These are phyloP conservation scores for Intellagama lesueurii DNA, from an alignment of 2,797 vertebrate species.

Conservation along the genomic window DNA sequence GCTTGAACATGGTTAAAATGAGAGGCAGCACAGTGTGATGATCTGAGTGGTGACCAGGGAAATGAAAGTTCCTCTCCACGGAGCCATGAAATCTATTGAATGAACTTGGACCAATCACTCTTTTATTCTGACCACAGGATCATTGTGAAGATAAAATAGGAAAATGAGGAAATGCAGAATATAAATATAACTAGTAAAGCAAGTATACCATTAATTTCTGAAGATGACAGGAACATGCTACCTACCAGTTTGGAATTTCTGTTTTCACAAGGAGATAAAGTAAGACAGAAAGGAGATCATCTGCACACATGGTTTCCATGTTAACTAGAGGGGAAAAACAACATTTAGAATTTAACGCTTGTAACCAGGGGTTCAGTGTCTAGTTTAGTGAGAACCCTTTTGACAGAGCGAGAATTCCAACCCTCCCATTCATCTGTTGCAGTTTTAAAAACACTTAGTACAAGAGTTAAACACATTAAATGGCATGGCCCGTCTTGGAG, in stretches of 20 bases:
- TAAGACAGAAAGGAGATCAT: slow-evolving; percentile 93
- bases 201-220: neutral
- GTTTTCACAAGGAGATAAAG: slow-evolving; percentile 96
- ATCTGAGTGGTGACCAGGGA: neutral
- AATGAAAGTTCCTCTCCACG: neutral
- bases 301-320: slow-evolving; percentile 91
- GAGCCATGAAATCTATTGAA: neutral
- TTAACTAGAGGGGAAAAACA: slow-evolving; percentile 79
- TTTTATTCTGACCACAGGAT: too few relatives aligned
- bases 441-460: neutral
- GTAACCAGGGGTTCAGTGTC: neutral
- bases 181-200: neutral
- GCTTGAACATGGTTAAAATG: neutral
- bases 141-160: too few relatives aligned
- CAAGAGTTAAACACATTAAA: neutral
- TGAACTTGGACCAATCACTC: too few relatives aligned
- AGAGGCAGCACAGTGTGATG: neutral
- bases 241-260: slow-evolving; percentile 96
- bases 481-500: neutral
- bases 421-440: neutral
- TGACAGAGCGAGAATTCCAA: neutral
- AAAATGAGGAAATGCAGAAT: neutral
- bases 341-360: neutral
- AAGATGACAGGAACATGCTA: neutral
- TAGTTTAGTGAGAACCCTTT: neutral